These are phyloP conservation scores for Drosophila quadrilineata DNA, from an alignment of 1,140 invertebrate species.

Conservation along the genomic window DNA sequence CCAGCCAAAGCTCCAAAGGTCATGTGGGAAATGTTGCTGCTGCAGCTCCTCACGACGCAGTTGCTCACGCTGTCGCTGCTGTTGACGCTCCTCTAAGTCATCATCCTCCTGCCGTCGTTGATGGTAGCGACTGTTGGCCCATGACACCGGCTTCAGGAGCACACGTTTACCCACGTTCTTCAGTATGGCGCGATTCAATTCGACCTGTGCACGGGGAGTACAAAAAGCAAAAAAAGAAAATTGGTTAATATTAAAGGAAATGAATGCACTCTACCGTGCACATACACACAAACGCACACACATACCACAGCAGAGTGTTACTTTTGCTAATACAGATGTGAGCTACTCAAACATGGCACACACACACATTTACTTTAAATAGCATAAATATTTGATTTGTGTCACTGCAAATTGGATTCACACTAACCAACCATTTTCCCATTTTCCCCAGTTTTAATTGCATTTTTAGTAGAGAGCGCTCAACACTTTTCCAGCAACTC, in stretches of 20 bases:
- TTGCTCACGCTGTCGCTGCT: conserved; percentile 26
- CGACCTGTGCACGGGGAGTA: conserved; percentile 70
- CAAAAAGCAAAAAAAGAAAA: conserved; percentile 33
- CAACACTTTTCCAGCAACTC: background rate
- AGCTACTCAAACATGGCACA: no score
- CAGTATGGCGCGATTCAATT: conserved; percentile 83
- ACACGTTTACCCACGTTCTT: conserved; percentile 84
- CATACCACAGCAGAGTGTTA: no score
- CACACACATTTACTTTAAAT: conserved; percentile 22
- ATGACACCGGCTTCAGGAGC: conserved; percentile 28
- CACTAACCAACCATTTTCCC: no score
- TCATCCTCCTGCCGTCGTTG: conserved; percentile 38
- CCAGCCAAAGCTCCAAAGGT: conserved; percentile 55
- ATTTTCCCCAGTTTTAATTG: conserved; percentile 30
- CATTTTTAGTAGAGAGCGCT: conserved; percentile 13
- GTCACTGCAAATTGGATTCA: conserved; percentile 29
- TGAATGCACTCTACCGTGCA: background rate
- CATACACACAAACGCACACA: background rate
- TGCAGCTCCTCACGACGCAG: conserved; percentile 41
- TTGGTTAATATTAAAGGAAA: conserved; percentile 52
- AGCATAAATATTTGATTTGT: conserved; percentile 41
- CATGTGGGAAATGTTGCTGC: conserved; percentile 64
- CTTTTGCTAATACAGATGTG: no score
- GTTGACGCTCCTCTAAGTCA: no score
- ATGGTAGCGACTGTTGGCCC: conserved; percentile 27